Conservation (phyloP, 2,797 vertebrate genomes). For the Oophaga sylvatica region DNA sequence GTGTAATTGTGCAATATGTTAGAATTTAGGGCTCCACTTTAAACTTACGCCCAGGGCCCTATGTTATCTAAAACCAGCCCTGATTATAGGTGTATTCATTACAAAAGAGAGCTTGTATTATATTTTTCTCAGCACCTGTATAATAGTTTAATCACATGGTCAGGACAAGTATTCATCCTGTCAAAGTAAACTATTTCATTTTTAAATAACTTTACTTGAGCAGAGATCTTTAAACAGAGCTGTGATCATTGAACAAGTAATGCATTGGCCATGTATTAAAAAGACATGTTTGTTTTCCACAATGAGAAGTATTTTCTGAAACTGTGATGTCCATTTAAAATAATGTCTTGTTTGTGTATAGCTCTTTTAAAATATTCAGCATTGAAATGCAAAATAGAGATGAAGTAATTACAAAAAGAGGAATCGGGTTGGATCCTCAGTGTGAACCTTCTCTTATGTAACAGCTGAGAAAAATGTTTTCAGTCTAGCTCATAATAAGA, state of each 20-base stretch:
- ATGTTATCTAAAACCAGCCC: too few species aligned
- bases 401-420: not conserved
- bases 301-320: not conserved
- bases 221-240: too few species aligned
- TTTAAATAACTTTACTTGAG: not conserved
- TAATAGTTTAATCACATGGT: too few species aligned
- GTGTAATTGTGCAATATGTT: too few species aligned
- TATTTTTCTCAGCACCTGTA: too few species aligned
- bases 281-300: not conserved
- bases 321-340: not conserved
- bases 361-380: not conserved
- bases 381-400: not conserved
- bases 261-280: not conserved
- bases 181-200: too few species aligned
- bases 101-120: too few species aligned
- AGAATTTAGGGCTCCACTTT: too few species aligned
- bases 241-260: not conserved
- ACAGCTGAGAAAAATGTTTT: constrained; percentile 30
- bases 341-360: not conserved
- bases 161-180: too few species aligned
- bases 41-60: too few species aligned
- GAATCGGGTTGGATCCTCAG: not conserved
- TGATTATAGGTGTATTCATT: too few species aligned
- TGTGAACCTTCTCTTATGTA: constrained; percentile 21
- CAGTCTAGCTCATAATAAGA: constrained; percentile 44